These are phyloP conservation scores for Listronotus bonariensis DNA, from an alignment of 1,140 invertebrate genomes.

Conservation along the genomic window DNA sequence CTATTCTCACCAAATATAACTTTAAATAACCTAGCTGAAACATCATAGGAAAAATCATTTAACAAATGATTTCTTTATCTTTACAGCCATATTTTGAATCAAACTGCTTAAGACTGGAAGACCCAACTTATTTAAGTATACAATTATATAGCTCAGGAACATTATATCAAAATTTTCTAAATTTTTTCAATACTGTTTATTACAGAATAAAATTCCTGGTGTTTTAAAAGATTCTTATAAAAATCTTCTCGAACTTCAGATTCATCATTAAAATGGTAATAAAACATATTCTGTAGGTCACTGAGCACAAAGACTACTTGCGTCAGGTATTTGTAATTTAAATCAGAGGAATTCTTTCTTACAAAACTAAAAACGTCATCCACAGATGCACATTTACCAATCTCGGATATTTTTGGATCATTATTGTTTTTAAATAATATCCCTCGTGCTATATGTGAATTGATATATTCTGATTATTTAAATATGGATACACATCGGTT, in stretches of 20 bases:
- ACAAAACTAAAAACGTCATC: constrained; percentile 46
- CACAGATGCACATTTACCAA: constrained; percentile 44
- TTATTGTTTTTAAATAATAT: constrained; percentile 41
- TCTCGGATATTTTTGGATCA: constrained; percentile 38
- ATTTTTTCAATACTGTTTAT: constrained; percentile 34
- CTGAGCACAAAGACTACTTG: constrained; percentile 47
- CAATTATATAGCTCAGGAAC: constrained; percentile 43
- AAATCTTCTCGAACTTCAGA: constrained; percentile 22
- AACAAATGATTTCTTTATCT: constrained; percentile 36
- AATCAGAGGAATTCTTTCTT: constrained; percentile 34
- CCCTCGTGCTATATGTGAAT: constrained; percentile 20
- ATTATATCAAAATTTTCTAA: constrained; percentile 39
- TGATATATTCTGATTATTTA: not conserved
- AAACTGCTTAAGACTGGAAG: constrained; percentile 29
- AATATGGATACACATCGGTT: constrained; percentile 27
- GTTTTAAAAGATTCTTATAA: constrained; percentile 37
- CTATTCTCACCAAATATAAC: constrained; percentile 42
- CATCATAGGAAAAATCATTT: constrained; percentile 34
- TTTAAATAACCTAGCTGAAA: constrained; percentile 37
- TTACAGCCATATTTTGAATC: constrained; percentile 39
- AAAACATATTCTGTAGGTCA: constrained; percentile 48
- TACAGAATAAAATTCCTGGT: constrained; percentile 40
- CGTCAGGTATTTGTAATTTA: constrained; percentile 40
- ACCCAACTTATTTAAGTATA: constrained; percentile 49
- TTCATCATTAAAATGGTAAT: constrained; percentile 33